Base-by-base conservation (phyloP, 2,888 invertebrate species). In the Copidosoma aretas region DNA sequence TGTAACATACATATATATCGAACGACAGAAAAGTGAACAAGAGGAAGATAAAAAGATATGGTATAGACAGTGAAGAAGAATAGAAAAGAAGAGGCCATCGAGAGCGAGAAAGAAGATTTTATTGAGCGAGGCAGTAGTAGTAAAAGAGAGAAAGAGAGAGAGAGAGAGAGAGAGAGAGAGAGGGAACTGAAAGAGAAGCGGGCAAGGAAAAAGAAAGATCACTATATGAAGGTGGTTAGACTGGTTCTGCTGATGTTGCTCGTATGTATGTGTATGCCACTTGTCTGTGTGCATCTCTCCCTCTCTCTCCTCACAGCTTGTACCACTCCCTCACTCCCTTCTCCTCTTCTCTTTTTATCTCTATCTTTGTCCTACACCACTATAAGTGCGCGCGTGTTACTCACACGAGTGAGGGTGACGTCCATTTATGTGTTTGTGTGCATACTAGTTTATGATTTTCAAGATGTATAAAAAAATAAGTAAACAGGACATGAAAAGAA, bases 161-260 rank as follows among this genome's bases (percentile, higher is more conserved):
- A 60, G 52, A 67, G 61, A 51, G 43, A 41, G 64, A 58, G 71
- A 32, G 54, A 59, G 46, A 70, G 64, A 58, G 58, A 60, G 64
- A 70, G 60, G 32, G 65, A 69, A n/a, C n/a, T n/a, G 68, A 73
- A 71, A 71, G 73, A 70, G 61, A 74, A 73, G 72, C 70, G 72
- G n/a, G 52, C 1, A 54, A 24, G 25, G 77, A 81, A 77, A 17
- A 81, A 83, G 83, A 83, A 81, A 82, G 82, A 82, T 81, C 81
- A 79, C 80, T 81, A 80, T 80, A 32, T 32, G 32, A 83, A 83
- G 83, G 83, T 82, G 83, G 83, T 83, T 81, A 82, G 80, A 83
- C 83, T 82, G 83, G 83, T 83, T 83, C 75, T 73, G 73, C 75
- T 64, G 60, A 61, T 57, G 39, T 68, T 25, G 46, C 60, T 62